Conservation (phyloP, 92 coral and sea anemone species). For the Parazoanthus swiftii region DNA sequence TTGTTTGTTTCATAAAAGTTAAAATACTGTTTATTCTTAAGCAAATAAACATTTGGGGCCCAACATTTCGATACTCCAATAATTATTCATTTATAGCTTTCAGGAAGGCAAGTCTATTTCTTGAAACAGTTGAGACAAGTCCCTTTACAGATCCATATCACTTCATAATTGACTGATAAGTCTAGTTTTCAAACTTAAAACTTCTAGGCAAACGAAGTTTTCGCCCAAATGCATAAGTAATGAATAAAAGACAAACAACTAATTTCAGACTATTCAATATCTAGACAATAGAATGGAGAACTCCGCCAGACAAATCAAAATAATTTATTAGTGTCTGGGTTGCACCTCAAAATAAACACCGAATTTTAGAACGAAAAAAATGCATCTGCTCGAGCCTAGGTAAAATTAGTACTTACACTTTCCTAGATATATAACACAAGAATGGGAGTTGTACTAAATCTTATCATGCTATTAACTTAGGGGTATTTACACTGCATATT, state of each 20-base stretch:
- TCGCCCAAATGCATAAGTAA: not conserved
- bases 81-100: not conserved
- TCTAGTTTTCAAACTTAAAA: no score
- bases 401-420: not conserved
- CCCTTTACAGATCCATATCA: not conserved
- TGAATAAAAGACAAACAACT: not conserved
- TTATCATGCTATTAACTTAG: not conserved
- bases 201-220: not conserved
- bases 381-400: not conserved
- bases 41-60: not conserved
- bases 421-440: not conserved
- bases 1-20: not conserved
- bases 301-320: conserved; percentile 27
- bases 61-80: not conserved
- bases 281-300: conserved; percentile 18
- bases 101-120: not conserved
- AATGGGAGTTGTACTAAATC: not conserved
- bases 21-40: not conserved
- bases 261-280: conserved; percentile 11
- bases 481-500: not conserved
- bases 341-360: conserved; percentile 15
- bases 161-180: not conserved
- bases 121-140: not conserved
- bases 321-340: conserved; percentile 30
- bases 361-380: not conserved